phyloP scores from a whole-genome alignment of 1,140 invertebrate genomes.

The Venturia canescens region DNA sequence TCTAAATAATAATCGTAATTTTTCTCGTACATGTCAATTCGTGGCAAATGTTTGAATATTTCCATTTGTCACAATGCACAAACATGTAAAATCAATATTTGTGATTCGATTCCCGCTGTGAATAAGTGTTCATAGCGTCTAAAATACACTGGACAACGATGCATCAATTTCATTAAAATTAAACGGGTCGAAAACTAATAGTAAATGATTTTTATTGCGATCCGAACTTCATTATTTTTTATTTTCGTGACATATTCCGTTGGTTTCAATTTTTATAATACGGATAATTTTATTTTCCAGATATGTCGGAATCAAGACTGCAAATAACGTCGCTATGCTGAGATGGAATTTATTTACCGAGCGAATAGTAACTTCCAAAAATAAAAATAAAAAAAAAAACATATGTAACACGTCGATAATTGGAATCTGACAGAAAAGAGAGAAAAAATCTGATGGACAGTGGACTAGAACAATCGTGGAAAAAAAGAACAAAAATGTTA shows the following conservation, averaged over 20 bases:
- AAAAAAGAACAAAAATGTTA: conserved; percentile 21
- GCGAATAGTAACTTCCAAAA: conserved; percentile 63
- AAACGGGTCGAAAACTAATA: too few species aligned
- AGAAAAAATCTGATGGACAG: background rate
- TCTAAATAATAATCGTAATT: conserved; percentile 33
- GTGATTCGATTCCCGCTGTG: conserved; percentile 63
- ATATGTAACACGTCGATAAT: background rate
- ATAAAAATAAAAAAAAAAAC: conserved; percentile 31
- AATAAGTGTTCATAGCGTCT: conserved; percentile 54
- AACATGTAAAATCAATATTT: conserved; percentile 65
- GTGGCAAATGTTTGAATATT: conserved; percentile 45
- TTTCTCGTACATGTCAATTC: conserved; percentile 65
- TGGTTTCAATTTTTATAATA: background rate
- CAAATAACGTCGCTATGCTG: conserved; percentile 60
- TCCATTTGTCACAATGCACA: conserved; percentile 57
- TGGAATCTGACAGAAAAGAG: background rate
- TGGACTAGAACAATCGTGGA: conserved; percentile 11
- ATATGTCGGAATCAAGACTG: conserved; percentile 70
- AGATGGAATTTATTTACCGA: conserved; percentile 64
- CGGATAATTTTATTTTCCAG: conserved; percentile 27
- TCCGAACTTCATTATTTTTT: conserved; percentile 46
- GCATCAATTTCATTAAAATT: background rate
- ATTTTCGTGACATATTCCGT: conserved; percentile 14
- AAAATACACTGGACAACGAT: conserved; percentile 60
- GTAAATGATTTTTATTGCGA: too few species aligned